Base-by-base conservation (phyloP, 1,140 invertebrate species). In the Luehdorfia chinensis region DNA sequence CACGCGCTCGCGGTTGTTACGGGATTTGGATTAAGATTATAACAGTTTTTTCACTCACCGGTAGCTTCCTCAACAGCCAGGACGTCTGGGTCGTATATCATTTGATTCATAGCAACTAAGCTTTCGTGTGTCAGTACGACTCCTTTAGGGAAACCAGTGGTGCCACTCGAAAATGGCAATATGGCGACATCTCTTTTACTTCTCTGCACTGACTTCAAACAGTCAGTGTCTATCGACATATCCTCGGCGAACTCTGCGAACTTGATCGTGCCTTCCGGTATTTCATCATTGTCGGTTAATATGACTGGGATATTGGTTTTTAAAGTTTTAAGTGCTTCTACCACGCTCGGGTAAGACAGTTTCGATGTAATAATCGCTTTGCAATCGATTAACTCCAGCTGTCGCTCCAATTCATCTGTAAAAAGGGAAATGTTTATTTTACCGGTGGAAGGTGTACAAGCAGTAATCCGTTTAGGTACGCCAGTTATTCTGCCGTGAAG, bases 111-210 rank as follows among this genome's bases (percentile, higher is more conserved):
- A 1, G 88, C 71, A 4, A 88, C 77, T 21, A 92, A 69, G 65
- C 90, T 91, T 37, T 72, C 84, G 69, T 97, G 94, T 0, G 93
- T 92, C 2, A 96, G 73, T 68, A 93, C 90, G 0, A 97, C 95
- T 12, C 94, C 95, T 88, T 97, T 97, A 3, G 96, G 95, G 36
- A 94, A 81, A 13, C 96, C 95, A 16, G 95, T 97, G 4, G 96
- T 97, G 6, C 96, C 96, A 74, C 94, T 96, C 0, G 95, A 93
- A 64, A 90, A 93, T 1, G 91, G 91, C 50, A 93, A 56, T 32
- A 92, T 68, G 2, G 88, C 85, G 2, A 89, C 65, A 58, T 92
- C 90, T 12, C 90, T 71, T 1, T 69, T 36, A 54, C 60, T 71
- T 16, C 86, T 62, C 27, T 78, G 63, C 8, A 83, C 73, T n/a